Evolutionary conservation across 2,113 vertebrate genomes (phyloP).

Genomic region (Marcusenius ussheri): DNA sequence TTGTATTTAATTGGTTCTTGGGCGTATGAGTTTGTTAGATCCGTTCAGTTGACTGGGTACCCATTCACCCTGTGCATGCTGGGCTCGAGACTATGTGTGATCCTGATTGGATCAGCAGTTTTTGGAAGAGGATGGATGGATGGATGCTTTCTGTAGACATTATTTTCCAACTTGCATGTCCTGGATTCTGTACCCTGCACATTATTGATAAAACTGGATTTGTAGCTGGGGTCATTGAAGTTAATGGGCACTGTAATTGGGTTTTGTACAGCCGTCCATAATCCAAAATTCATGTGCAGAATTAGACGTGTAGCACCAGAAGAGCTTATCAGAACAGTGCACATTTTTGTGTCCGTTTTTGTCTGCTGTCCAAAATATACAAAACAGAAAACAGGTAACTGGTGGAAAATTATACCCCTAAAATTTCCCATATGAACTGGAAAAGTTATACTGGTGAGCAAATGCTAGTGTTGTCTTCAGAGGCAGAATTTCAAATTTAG

Average conservation of each 20-base stretch:
- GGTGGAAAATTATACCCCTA: neutral
- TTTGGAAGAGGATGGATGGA: neutral
- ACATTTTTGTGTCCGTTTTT: neutral
- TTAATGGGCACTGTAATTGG: neutral
- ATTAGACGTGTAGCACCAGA: neutral
- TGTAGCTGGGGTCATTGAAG: neutral
- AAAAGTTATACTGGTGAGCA: neutral
- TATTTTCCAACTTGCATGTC: neutral
- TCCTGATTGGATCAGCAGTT: neutral
- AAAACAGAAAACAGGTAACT: neutral
- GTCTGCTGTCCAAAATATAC: neutral
- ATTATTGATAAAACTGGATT: neutral
- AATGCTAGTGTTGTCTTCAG: neutral
- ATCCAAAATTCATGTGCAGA: neutral
- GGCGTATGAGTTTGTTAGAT: neutral
- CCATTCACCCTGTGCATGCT: neutral
- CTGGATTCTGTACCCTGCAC: neutral
- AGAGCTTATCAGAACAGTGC: neutral
- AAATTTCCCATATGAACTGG: neutral
- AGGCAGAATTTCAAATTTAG: neutral
- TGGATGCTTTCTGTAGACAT: neutral
- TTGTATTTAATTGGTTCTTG: neutral
- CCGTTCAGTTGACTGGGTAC: neutral
- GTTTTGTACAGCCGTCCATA: neutral
- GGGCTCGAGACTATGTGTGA: neutral